Evolutionary conservation across 1,140 invertebrate genomes (phyloP).

Genomic region (Scaptomyza pallida): DNA sequence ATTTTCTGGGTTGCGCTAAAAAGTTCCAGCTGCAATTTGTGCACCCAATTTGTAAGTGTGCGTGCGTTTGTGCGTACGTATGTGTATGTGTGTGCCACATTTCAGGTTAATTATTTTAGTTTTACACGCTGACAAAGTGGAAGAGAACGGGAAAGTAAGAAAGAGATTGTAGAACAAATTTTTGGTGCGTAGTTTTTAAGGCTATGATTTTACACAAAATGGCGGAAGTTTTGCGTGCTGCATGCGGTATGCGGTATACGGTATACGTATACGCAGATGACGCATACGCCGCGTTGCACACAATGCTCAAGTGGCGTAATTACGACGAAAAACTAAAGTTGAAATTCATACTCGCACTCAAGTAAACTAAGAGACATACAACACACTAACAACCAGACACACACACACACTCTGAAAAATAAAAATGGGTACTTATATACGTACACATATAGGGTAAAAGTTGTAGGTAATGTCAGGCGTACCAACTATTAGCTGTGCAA

Average conservation of each 20-base stretch:
- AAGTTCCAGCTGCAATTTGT: slow-evolving; percentile 12
- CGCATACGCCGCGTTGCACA: slow-evolving; percentile 79
- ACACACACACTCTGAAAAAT: slow-evolving; percentile 17
- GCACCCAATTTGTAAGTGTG: not conserved
- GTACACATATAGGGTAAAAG: slow-evolving; percentile 29
- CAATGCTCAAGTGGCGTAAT: slow-evolving; percentile 76
- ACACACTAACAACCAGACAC: slow-evolving; percentile 46
- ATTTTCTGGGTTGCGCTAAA: not conserved
- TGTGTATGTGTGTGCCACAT: slow-evolving; percentile 33
- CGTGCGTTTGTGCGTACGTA: not conserved
- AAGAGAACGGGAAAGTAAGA: not conserved
- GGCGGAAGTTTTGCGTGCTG: slow-evolving; percentile 50
- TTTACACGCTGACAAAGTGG: slow-evolving; percentile 17
- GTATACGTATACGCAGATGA: slow-evolving; percentile 55
- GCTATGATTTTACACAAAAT: slow-evolving; percentile 50
- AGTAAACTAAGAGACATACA: slow-evolving; percentile 71
- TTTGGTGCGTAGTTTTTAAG: slow-evolving; percentile 17
- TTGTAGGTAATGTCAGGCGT: slow-evolving; percentile 38
- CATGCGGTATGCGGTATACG: slow-evolving; percentile 45
- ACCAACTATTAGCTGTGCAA: slow-evolving; percentile 40
- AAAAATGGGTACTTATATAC: not conserved
- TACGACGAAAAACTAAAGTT: slow-evolving; percentile 71
- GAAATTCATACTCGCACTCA: slow-evolving; percentile 82
- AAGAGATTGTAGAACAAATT: slow-evolving; percentile 4
- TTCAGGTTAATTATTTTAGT: slow-evolving; percentile 70